These are phyloP conservation scores for Coreius guichenoti DNA, from an alignment of 2,797 vertebrate genomes.

Conservation along the genomic window DNA sequence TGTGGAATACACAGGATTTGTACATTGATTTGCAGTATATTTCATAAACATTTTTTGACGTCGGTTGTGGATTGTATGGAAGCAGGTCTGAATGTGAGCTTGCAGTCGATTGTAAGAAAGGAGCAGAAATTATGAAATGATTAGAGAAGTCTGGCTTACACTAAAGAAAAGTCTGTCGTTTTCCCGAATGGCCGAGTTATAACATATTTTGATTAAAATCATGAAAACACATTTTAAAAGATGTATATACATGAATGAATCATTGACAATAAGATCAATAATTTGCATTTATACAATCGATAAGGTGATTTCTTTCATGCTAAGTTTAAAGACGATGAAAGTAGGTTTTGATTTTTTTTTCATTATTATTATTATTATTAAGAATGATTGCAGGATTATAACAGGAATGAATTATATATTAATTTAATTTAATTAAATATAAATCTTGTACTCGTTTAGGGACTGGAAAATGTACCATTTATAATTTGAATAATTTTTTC, in stretches of 20 bases:
- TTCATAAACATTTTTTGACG: not conserved
- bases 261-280: not conserved
- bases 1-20: not conserved
- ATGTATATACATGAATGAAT: not conserved
- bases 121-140: not conserved
- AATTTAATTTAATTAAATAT: not conserved
- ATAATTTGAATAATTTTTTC: not conserved
- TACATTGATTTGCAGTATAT: not conserved
- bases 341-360: not conserved
- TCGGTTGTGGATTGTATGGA: too few relatives aligned
- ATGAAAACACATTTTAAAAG: not conserved
- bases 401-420: too few relatives aligned
- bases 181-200: not conserved
- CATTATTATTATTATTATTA: not conserved
- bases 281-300: not conserved
- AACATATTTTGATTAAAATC: not conserved
- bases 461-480: not conserved
- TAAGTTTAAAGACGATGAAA: not conserved
- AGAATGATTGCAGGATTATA: too few relatives aligned
- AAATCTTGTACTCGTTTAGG: not conserved
- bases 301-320: not conserved
- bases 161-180: not conserved
- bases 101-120: not conserved
- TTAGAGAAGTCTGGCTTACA: not conserved
- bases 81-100: not conserved